A percentile compares a stretch with the other conserved stretches of the same genome.
phyloP scores from a whole-genome alignment of 2,888 invertebrate species.

The Caenorhabditis sp. region DNA sequence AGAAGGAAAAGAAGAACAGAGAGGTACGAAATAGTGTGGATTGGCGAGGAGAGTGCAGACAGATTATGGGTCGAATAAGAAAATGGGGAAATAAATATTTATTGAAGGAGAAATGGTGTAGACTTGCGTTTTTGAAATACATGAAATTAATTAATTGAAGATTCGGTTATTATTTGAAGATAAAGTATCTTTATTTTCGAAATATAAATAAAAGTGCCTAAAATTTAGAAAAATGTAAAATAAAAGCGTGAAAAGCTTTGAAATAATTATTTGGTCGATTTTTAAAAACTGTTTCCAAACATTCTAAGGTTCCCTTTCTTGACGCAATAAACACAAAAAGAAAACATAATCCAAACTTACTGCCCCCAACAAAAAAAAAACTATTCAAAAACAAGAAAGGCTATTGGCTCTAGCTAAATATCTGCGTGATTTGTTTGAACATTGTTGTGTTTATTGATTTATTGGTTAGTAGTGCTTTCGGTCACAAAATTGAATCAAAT shows the following conservation, averaged over 20 bases:
- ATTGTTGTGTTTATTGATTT: neutral
- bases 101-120: neutral
- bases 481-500: neutral
- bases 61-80: neutral
- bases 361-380: too few species aligned
- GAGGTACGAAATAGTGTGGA: neutral
- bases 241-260: too few species aligned
- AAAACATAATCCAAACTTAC: too few species aligned
- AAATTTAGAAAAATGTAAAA: too few species aligned
- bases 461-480: neutral
- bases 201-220: too few species aligned
- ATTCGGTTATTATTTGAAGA: too few species aligned
- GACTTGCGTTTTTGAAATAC: neutral
- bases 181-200: too few species aligned
- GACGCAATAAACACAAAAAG: too few species aligned
- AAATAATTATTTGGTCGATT: too few species aligned
- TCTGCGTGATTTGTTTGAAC: neutral
- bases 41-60: neutral
- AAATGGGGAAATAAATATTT: neutral
- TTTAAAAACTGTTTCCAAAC: too few species aligned
- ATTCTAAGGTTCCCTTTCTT: too few species aligned
- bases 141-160: too few species aligned
- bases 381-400: neutral
- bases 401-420: neutral
- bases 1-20: neutral